Conservation (phyloP, 92 coral and sea anemone genomes). For the Epizoanthus fatuus region DNA sequence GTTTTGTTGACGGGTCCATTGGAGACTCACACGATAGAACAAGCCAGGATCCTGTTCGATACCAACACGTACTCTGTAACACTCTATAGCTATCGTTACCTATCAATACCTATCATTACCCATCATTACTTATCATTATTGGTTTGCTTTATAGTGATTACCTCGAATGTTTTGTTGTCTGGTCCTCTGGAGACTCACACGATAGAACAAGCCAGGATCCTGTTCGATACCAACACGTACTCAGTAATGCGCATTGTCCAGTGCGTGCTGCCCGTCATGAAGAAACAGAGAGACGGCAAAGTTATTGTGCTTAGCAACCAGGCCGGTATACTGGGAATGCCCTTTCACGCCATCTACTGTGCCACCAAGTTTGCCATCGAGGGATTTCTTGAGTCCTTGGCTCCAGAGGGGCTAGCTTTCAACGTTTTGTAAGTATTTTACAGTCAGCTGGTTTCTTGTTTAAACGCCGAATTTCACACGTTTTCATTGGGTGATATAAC, state of each 20-base stretch:
- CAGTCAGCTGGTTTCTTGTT: no score
- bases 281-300: conserved; percentile 94
- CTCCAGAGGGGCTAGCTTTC: conserved; percentile 96
- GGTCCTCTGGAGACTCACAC: conserved; percentile 97
- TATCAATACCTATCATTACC: no score
- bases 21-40: conserved; percentile 95
- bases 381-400: conserved; percentile 94
- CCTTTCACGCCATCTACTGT: conserved; percentile 94
- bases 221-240: conserved; percentile 93
- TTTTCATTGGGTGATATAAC: no score
- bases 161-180: conserved; percentile 91
- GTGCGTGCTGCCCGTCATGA: conserved; percentile 87
- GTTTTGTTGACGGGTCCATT: conserved; percentile 92
- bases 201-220: conserved; percentile 86
- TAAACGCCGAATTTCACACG: no score
- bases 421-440: conserved; percentile 89
- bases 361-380: conserved; percentile 98
- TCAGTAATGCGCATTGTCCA: conserved; percentile 85
- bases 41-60: conserved; percentile 90
- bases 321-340: conserved; percentile 94
- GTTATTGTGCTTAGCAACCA: conserved; percentile 90
- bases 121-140: not conserved
- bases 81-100: not conserved
- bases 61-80: conserved; percentile 90
- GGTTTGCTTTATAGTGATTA: conserved; percentile 70